phyloP scores from a whole-genome alignment of 2,888 invertebrate genomes.

The Tinea pellionella region DNA sequence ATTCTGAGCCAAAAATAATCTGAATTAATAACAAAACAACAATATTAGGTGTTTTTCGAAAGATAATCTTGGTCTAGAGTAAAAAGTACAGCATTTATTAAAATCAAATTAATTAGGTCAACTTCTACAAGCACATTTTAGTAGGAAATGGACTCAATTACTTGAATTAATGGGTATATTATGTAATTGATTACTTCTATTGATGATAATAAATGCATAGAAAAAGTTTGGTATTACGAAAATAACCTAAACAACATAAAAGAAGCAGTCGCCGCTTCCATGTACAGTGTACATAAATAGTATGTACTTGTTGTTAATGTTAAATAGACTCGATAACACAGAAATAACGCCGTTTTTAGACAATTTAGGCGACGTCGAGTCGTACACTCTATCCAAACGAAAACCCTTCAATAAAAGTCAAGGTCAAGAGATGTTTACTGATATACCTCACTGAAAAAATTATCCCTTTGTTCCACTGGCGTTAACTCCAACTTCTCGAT shows the following conservation, averaged over 20 bases:
- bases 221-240: background rate
- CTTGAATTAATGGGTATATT: background rate
- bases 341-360: background rate
- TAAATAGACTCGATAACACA: background rate
- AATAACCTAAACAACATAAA: slow-evolving; percentile 4
- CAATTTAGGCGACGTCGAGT: background rate
- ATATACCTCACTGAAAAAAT: slow-evolving; percentile 75
- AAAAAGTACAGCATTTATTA: too few relatives aligned
- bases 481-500: slow-evolving; percentile 68
- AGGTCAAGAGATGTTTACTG: slow-evolving; percentile 60
- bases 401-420: slow-evolving; percentile 39
- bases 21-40: slow-evolving; percentile 24
- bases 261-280: slow-evolving; percentile 3
- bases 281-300: slow-evolving; percentile 6
- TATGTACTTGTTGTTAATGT: background rate
- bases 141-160: background rate
- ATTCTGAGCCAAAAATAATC: slow-evolving; percentile 57
- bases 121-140: background rate
- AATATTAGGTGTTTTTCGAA: slow-evolving; percentile 5
- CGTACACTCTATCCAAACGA: background rate
- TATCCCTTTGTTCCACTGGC: slow-evolving; percentile 70
- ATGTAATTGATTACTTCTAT: background rate
- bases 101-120: background rate
- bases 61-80: too few relatives aligned
- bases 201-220: background rate